Percentiles rank a stretch among this genome's conserved stretches.
Conservation (phyloP, 2,888 invertebrate genomes). For the Cosmia trapezina region DNA sequence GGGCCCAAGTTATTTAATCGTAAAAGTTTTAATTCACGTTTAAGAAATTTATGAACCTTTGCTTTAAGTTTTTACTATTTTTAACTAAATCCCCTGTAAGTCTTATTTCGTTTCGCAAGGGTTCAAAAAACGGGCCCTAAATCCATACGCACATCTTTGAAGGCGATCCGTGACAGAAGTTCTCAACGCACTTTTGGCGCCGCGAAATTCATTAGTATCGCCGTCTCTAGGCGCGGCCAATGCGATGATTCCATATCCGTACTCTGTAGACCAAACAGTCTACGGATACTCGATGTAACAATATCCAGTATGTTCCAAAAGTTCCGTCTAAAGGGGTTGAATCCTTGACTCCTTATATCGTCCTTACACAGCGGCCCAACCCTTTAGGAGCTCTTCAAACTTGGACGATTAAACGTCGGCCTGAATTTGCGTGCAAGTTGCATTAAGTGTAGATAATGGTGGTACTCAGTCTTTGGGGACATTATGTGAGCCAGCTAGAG, state of each 20-base stretch:
- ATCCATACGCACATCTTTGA: too few species aligned
- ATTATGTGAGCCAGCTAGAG: slow-evolving; percentile 54
- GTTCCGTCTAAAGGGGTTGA: slow-evolving; percentile 54
- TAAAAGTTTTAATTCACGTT: too few species aligned
- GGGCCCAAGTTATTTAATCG: too few species aligned
- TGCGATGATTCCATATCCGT: neutral
- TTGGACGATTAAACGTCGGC: slow-evolving; percentile 74
- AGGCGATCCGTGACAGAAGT: neutral
- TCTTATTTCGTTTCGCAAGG: too few species aligned
- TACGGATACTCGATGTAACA: slow-evolving; percentile 18
- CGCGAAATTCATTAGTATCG: neutral
- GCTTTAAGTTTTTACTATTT: too few species aligned
- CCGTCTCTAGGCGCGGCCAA: neutral
- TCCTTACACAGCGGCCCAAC: slow-evolving; percentile 71
- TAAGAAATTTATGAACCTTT: too few species aligned
- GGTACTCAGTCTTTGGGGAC: slow-evolving; percentile 67
- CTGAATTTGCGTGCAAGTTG: slow-evolving; percentile 74
- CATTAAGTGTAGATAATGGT: slow-evolving; percentile 73
- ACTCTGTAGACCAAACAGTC: neutral
- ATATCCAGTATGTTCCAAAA: slow-evolving; percentile 57
- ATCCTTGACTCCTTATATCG: slow-evolving; percentile 68
- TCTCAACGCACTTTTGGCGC: neutral
- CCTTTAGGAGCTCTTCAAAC: slow-evolving; percentile 72
- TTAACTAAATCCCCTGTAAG: too few species aligned
- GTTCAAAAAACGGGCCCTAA: too few species aligned